Percentiles rank a stretch among this genome's conserved stretches.
phyloP scores from a whole-genome alignment of 1,140 invertebrate species.

The Epicauta chinensis region DNA sequence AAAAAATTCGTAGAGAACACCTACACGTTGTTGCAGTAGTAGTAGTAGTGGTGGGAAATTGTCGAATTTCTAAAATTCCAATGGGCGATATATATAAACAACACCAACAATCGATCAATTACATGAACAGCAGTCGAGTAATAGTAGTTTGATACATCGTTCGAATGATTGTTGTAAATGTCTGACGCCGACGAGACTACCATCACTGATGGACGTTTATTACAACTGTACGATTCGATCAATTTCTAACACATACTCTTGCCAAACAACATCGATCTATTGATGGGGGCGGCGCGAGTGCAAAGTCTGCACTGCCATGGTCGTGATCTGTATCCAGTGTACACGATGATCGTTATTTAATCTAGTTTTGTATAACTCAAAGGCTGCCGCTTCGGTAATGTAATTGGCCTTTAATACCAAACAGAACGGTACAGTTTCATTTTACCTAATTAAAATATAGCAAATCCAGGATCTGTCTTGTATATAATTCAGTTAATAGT shows the following conservation, averaged over 20 bases:
- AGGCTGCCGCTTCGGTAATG: constrained; percentile 19
- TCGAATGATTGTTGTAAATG: no score
- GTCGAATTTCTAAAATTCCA: constrained; percentile 11
- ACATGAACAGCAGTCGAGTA: no score
- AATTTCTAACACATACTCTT: no score
- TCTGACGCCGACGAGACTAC: no score
- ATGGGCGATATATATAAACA: background rate
- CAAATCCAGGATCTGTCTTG: constrained; percentile 22
- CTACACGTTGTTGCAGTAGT: no score
- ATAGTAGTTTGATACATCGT: no score
- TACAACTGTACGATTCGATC: no score
- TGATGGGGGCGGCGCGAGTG: background rate
- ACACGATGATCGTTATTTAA: constrained; percentile 18
- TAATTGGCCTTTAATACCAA: constrained; percentile 22
- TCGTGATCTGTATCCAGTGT: constrained; percentile 8
- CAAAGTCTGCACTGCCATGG: constrained; percentile 4
- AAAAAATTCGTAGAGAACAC: no score
- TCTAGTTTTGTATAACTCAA: constrained; percentile 19
- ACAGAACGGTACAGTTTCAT: constrained; percentile 19
- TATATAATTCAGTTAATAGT: constrained; percentile 20
- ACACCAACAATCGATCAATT: constrained; percentile 1
- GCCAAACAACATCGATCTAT: no score
- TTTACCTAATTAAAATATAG: constrained; percentile 25
- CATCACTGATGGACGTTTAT: no score
- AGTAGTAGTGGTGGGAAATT: background rate